phyloP scores from a whole-genome alignment of 2,113 vertebrate species.

The Taxidea taxus region DNA sequence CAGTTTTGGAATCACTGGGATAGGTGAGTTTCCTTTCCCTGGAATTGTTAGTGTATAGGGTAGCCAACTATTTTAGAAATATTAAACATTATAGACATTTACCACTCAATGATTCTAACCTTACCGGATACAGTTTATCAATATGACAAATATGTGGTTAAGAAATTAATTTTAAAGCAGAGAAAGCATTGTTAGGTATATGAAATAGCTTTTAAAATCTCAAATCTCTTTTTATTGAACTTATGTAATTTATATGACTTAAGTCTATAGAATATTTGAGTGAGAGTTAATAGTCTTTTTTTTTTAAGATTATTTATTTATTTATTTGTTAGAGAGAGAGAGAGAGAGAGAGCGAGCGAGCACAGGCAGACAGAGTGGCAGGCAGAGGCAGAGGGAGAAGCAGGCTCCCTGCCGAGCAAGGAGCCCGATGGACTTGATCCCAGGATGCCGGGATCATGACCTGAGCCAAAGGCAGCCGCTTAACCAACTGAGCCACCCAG shows the following conservation, averaged over 20 bases:
- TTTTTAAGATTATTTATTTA: too few relatives aligned
- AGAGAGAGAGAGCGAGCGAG: too few relatives aligned
- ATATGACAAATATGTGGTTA: not conserved
- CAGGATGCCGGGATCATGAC: too few relatives aligned
- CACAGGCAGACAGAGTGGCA: too few relatives aligned
- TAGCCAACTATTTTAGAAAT: not conserved
- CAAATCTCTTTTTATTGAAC: not conserved
- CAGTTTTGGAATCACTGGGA: not conserved
- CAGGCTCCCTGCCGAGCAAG: too few relatives aligned
- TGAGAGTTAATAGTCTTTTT: not conserved
- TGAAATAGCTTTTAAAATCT: not conserved
- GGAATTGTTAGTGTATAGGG: not conserved
- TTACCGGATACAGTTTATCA: not conserved
- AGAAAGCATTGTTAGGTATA: not conserved
- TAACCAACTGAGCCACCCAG: too few relatives aligned
- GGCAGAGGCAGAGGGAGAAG: too few relatives aligned
- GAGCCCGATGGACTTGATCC: too few relatives aligned
- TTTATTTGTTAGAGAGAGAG: too few relatives aligned
- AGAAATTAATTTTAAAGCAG: not conserved
- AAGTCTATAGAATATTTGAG: not conserved
- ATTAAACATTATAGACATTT: not conserved
- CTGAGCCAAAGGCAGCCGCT: too few relatives aligned
- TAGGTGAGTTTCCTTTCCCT: not conserved
- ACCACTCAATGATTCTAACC: not conserved
- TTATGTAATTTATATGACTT: not conserved